phyloP scores from a whole-genome alignment of 1,140 invertebrate genomes.

The Rhynchophorus ferrugineus region DNA sequence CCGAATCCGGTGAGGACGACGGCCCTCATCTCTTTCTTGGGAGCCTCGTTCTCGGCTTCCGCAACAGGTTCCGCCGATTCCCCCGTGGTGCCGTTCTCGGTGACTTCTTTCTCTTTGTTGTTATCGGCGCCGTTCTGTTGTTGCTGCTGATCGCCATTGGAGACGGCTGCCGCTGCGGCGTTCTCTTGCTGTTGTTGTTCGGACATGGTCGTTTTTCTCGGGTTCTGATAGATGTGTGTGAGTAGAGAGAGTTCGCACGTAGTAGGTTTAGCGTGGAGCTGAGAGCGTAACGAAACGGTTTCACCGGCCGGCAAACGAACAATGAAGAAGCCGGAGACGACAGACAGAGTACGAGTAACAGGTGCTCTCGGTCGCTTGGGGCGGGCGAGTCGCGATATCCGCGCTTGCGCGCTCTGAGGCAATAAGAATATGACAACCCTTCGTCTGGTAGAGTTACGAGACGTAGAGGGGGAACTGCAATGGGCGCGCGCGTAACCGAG shows the following conservation, averaged over 20 bases:
- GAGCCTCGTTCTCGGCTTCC: constrained; percentile 48
- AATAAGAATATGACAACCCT: constrained; percentile 22
- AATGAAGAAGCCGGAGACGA: constrained; percentile 25
- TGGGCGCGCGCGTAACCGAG: neutral
- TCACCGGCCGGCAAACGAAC: constrained; percentile 33
- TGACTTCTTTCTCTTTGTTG: constrained; percentile 41
- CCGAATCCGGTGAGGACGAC: constrained; percentile 78
- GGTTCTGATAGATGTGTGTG: constrained; percentile 5
- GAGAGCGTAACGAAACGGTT: too few species aligned
- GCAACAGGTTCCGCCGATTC: constrained; percentile 43
- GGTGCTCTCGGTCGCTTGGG: constrained; percentile 33
- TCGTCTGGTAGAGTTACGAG: neutral
- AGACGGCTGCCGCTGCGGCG: constrained; percentile 44
- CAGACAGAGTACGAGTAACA: constrained; percentile 32
- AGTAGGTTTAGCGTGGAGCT: too few species aligned
- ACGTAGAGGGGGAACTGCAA: too few species aligned
- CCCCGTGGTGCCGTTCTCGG: constrained; percentile 46
- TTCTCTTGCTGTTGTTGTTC: constrained; percentile 24
- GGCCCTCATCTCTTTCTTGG: constrained; percentile 76
- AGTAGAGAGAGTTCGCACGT: constrained; percentile 5
- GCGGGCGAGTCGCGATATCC: constrained; percentile 29
- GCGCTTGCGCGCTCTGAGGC: constrained; percentile 26
- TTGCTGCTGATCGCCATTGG: constrained; percentile 40
- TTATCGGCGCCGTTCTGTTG: constrained; percentile 40
- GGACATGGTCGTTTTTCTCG: constrained; percentile 23